phyloP scores from a whole-genome alignment of 2,888 invertebrate genomes.

The Dynastes maya region DNA sequence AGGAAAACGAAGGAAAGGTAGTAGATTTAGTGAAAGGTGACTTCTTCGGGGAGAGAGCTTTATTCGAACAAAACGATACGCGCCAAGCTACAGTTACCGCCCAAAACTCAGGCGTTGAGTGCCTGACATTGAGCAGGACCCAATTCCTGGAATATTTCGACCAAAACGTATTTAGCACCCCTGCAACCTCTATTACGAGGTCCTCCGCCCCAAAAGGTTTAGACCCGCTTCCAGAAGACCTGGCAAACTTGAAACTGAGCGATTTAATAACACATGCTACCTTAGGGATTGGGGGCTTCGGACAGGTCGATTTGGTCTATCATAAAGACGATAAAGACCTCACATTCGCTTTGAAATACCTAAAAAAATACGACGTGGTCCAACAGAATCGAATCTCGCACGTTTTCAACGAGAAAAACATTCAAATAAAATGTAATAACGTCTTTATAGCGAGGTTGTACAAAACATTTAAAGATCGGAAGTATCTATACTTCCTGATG shows the following conservation, averaged over 20 bases:
- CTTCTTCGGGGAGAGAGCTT: slow-evolving; percentile 92
- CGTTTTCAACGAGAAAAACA: slow-evolving; percentile 78
- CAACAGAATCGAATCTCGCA: slow-evolving; percentile 81
- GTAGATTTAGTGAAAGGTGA: slow-evolving; percentile 83
- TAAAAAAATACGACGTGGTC: slow-evolving; percentile 79
- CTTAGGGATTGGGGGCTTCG: slow-evolving; percentile 92
- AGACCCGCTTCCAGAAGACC: slow-evolving; percentile 42
- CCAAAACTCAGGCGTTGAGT: slow-evolving; percentile 86
- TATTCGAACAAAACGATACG: slow-evolving; percentile 87
- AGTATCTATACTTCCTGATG: slow-evolving; percentile 93
- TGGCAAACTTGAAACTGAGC: slow-evolving; percentile 71
- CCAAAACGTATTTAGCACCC: slow-evolving; percentile 71
- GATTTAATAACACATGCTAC: slow-evolving; percentile 88
- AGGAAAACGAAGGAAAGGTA: slow-evolving; percentile 77
- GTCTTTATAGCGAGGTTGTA: slow-evolving; percentile 78
- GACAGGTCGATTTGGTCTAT: slow-evolving; percentile 83
- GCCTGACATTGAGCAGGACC: slow-evolving; percentile 86
- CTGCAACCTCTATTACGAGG: slow-evolving; percentile 7
- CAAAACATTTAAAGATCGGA: slow-evolving; percentile 90
- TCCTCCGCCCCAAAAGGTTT: slow-evolving; percentile 28
- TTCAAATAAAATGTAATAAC: slow-evolving; percentile 68
- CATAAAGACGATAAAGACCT: slow-evolving; percentile 63
- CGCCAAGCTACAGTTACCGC: slow-evolving; percentile 94
- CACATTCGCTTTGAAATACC: slow-evolving; percentile 78
- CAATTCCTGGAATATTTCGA: slow-evolving; percentile 90